Conservation (phyloP, 2,797 vertebrate species). For the Apogon talboti region DNA sequence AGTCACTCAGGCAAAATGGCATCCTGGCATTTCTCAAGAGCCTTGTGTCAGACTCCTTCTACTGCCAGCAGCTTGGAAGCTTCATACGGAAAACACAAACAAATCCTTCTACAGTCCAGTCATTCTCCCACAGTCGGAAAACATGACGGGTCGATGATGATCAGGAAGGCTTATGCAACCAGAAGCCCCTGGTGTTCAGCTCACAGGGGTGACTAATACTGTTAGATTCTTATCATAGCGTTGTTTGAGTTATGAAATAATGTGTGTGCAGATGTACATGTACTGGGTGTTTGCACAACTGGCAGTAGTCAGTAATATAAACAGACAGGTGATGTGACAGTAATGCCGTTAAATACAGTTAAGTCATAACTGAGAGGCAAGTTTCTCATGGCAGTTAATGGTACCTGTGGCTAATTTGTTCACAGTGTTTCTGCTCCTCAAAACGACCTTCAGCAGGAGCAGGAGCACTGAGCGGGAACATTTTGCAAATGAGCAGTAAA, state of each 20-base stretch:
- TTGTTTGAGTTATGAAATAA: conserved; percentile 52
- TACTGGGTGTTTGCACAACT: conserved; percentile 10
- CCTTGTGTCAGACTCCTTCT: conserved; percentile 40
- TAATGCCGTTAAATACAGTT: conserved; percentile 64
- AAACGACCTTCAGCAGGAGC: background rate
- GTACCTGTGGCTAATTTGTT: conserved; percentile 14
- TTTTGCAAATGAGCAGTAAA: background rate
- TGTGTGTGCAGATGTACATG: conserved; percentile 7
- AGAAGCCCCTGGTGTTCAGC: conserved; percentile 33
- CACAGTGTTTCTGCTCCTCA: background rate
- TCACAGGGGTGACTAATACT: conserved; percentile 13
- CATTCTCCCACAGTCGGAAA: conserved; percentile 65
- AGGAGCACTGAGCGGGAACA: conserved; percentile 15
- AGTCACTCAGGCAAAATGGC: conserved; percentile 53
- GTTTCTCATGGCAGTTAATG: conserved; percentile 30
- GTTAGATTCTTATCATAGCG: conserved; percentile 66
- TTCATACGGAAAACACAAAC: conserved; percentile 70
- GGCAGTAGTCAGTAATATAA: conserved; percentile 53
- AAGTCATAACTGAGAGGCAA: conserved; percentile 12
- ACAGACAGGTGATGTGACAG: conserved; percentile 32
- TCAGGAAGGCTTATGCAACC: conserved; percentile 54
- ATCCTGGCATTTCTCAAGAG: conserved; percentile 62
- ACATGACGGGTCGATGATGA: conserved; percentile 56
- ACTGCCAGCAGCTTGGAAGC: conserved; percentile 50
- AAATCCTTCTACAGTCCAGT: conserved; percentile 48